Evolutionary conservation across 2,797 vertebrate genomes (phyloP).

Genomic region (Anabacerthia variegaticeps): DNA sequence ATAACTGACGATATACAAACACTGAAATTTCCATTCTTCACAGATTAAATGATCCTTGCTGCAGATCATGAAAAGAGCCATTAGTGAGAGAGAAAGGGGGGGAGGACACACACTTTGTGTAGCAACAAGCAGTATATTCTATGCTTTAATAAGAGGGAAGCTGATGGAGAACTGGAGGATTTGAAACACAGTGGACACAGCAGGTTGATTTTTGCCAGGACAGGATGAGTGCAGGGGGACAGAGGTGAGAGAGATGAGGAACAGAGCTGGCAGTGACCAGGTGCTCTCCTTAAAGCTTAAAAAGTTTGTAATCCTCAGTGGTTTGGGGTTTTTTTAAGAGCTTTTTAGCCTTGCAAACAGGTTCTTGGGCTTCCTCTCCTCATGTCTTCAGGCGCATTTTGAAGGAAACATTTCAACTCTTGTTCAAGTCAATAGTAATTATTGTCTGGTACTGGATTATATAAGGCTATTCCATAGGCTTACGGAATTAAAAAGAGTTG

Average conservation of each 20-base stretch:
- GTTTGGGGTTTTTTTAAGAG: constrained; percentile 27
- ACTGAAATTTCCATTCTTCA: constrained; percentile 67
- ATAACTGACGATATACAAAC: constrained; percentile 43
- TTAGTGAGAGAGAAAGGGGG: constrained; percentile 27
- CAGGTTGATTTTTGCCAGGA: background rate
- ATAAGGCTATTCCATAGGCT: constrained; percentile 11
- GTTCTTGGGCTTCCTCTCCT: constrained; percentile 71
- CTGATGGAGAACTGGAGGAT: constrained; percentile 31
- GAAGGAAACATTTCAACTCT: constrained; percentile 85
- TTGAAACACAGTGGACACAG: background rate
- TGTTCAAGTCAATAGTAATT: constrained; percentile 90
- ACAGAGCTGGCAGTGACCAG: constrained; percentile 79
- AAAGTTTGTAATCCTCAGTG: background rate
- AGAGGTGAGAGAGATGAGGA: constrained; percentile 46
- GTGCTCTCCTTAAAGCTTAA: constrained; percentile 59
- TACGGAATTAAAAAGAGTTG: constrained; percentile 66
- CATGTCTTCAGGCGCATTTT: constrained; percentile 77
- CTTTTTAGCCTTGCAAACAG: constrained; percentile 74
- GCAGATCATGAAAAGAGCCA: constrained; percentile 68
- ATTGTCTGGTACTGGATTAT: constrained; percentile 77
- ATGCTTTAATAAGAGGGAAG: constrained; percentile 30
- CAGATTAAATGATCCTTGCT: constrained; percentile 73
- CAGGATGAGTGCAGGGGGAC: background rate
- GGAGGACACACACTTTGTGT: constrained; percentile 12
- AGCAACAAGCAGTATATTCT: constrained; percentile 38